A percentile compares a stretch with the other conserved stretches of the same genome.
These are phyloP conservation scores for Subanguina moxae DNA, from an alignment of 1,140 invertebrate species.

Conservation along the genomic window DNA sequence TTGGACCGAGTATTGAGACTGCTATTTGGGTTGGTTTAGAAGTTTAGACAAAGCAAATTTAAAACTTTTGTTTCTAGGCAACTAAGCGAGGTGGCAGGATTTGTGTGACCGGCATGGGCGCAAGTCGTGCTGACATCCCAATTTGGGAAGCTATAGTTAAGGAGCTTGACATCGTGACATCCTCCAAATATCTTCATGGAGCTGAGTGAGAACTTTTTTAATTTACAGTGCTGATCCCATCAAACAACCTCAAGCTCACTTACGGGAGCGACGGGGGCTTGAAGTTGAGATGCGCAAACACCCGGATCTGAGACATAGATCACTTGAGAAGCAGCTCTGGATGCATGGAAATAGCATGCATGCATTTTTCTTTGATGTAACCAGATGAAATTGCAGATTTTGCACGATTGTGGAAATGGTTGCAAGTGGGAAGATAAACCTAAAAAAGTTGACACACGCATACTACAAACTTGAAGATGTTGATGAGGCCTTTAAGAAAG, in stretches of 20 bases:
- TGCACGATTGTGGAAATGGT: neutral
- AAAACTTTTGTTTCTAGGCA: neutral
- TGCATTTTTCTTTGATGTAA: too few relatives aligned
- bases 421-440: neutral
- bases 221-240: too few relatives aligned
- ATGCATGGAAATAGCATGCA: too few relatives aligned
- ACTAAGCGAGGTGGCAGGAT: neutral
- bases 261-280: too few relatives aligned
- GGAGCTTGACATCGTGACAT: neutral
- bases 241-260: too few relatives aligned
- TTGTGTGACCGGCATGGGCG: neutral
- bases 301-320: too few relatives aligned
- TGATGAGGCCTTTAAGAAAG: neutral
- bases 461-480: neutral
- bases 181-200: neutral
- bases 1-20: neutral
- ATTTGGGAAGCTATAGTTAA: neutral
- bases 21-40: neutral
- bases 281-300: too few relatives aligned
- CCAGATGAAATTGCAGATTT: neutral
- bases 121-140: neutral
- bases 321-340: too few relatives aligned
- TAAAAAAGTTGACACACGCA: neutral
- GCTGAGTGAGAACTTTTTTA: neutral
- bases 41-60: neutral